Conservation (phyloP, 1,140 invertebrate genomes). For the Leptopilina clavipes region DNA sequence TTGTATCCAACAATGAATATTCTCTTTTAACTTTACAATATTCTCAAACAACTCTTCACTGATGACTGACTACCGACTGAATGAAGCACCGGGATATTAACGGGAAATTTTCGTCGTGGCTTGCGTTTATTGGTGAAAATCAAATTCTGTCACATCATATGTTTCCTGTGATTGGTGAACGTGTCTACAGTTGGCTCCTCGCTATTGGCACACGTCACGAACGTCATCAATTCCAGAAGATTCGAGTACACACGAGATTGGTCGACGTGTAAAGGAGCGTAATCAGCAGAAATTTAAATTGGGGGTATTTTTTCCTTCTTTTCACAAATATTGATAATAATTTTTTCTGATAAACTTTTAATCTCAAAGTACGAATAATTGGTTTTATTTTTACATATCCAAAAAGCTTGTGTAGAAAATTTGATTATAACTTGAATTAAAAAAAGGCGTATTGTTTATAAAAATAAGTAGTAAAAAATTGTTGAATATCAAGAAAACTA, state of each 20-base stretch:
- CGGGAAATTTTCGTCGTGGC: constrained; percentile 74
- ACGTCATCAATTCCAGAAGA: constrained; percentile 54
- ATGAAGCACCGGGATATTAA: constrained; percentile 71
- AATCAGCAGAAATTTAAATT: constrained; percentile 48
- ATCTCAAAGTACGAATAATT: too few relatives aligned
- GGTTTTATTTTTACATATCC: too few relatives aligned
- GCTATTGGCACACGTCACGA: constrained; percentile 76
- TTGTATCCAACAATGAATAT: not conserved
- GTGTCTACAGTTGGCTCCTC: constrained; percentile 70
- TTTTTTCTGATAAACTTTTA: too few relatives aligned
- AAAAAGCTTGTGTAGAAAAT: too few relatives aligned
- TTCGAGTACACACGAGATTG: constrained; percentile 55
- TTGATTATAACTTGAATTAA: too few relatives aligned
- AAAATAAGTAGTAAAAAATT: too few relatives aligned
- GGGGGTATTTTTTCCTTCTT: not conserved
- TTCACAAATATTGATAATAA: not conserved
- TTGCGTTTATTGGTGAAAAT: constrained; percentile 69
- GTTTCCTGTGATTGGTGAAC: constrained; percentile 59
- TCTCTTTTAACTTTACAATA: constrained; percentile 10
- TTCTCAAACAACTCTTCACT: constrained; percentile 49
- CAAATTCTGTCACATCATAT: constrained; percentile 60
- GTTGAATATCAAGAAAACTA: too few relatives aligned
- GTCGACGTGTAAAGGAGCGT: constrained; percentile 31
- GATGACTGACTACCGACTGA: constrained; percentile 67
- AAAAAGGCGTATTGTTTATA: too few relatives aligned